Conservation (phyloP, 2,888 invertebrate species). For the Pharmacophagus antenor region DNA sequence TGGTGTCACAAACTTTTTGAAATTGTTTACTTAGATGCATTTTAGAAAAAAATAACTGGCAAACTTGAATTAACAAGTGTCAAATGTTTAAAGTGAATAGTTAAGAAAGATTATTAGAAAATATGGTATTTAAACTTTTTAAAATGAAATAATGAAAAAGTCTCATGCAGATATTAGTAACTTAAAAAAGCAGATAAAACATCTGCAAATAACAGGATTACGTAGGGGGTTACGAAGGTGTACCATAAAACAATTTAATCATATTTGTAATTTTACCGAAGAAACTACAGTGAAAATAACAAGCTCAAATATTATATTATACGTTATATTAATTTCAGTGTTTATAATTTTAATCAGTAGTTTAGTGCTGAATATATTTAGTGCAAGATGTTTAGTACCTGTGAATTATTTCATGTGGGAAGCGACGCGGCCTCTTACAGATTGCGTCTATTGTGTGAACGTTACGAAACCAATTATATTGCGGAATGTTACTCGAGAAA, state of each 20-base stretch:
- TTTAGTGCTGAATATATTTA: slow-evolving; percentile 63
- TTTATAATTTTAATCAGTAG: slow-evolving; percentile 47
- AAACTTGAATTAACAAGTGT: slow-evolving; percentile 19
- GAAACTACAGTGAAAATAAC: slow-evolving; percentile 41
- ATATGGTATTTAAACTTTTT: slow-evolving; percentile 5
- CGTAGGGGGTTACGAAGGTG: slow-evolving; percentile 48
- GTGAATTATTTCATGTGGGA: slow-evolving; percentile 94
- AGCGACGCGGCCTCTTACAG: slow-evolving; percentile 89
- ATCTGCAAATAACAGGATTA: slow-evolving; percentile 54
- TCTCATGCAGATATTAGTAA: slow-evolving; percentile 13
- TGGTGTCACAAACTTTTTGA: neutral
- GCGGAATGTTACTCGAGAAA: slow-evolving; percentile 83
- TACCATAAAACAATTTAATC: slow-evolving; percentile 50
- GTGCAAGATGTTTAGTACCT: slow-evolving; percentile 87
- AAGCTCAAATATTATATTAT: slow-evolving; percentile 46
- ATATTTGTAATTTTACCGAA: slow-evolving; percentile 48
- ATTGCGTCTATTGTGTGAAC: slow-evolving; percentile 89
- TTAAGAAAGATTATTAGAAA: slow-evolving; percentile 10
- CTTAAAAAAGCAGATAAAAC: slow-evolving; percentile 37
- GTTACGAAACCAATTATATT: slow-evolving; percentile 85
- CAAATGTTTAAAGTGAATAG: slow-evolving; percentile 15
- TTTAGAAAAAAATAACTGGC: neutral
- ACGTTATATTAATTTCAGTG: slow-evolving; percentile 44
- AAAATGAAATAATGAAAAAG: slow-evolving; percentile 34
- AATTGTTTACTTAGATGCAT: neutral